Percentiles rank a stretch among this genome's conserved stretches.
These are phyloP conservation scores for Semicossyphus pulcher DNA, from an alignment of 2,113 vertebrate genomes.

Conservation along the genomic window DNA sequence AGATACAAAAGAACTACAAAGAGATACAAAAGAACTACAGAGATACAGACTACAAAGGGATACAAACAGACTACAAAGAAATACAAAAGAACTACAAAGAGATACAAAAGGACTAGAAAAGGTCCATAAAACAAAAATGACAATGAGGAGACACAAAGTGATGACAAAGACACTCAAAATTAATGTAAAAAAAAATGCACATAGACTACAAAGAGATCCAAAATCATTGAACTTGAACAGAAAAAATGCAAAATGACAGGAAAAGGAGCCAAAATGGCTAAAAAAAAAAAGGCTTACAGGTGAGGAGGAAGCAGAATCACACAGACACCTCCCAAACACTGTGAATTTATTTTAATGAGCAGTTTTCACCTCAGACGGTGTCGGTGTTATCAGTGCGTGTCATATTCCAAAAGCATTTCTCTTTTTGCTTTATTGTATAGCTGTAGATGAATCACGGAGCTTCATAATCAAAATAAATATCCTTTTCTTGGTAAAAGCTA, in stretches of 20 bases:
- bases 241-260: too few species aligned
- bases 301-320: background rate
- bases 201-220: too few species aligned
- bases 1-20: background rate
- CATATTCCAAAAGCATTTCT: background rate
- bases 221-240: too few species aligned
- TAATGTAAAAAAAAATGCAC: too few species aligned
- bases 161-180: background rate
- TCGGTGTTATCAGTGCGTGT: background rate
- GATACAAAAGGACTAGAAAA: background rate
- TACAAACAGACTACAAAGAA: background rate
- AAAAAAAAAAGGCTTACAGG: too few species aligned
- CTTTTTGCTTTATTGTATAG: background rate
- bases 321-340: background rate
- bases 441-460: conserved; percentile 2
- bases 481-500: background rate
- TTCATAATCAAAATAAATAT: background rate
- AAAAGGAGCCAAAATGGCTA: too few species aligned
- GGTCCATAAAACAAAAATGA: background rate
- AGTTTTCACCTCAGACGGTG: background rate
- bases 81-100: background rate
- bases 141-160: background rate
- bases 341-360: background rate
- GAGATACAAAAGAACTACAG: background rate
- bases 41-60: background rate